Evolutionary conservation across 2,888 invertebrate species (phyloP).

Genomic region (Diplazon laetatorius): DNA sequence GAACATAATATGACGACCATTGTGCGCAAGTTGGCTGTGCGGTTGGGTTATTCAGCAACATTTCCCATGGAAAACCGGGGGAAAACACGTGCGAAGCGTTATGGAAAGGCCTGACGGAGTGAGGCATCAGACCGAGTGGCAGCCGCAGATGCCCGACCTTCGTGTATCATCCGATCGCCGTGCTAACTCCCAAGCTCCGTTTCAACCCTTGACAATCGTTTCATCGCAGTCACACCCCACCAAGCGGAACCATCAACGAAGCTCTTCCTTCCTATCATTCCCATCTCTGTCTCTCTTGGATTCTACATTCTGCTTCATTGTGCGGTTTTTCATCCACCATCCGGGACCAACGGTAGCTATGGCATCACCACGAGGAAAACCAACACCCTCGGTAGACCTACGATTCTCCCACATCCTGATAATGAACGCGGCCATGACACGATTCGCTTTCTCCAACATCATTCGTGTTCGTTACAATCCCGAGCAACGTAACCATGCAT

Average conservation of each 20-base stretch:
- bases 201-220: conserved; percentile 54
- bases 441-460: conserved; percentile 5
- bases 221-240: conserved; percentile 23
- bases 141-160: conserved; percentile 78
- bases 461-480: conserved; percentile 14
- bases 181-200: conserved; percentile 71
- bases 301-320: conserved; percentile 74
- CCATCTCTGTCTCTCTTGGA: not conserved
- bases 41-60: conserved; percentile 78
- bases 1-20: conserved; percentile 79
- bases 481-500: not conserved
- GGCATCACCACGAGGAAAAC: not conserved
- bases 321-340: conserved; percentile 71
- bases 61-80: conserved; percentile 75
- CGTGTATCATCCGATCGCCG: conserved; percentile 77
- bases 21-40: conserved; percentile 77
- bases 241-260: conserved; percentile 6
- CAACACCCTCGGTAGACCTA: conserved; percentile 25
- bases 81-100: conserved; percentile 62
- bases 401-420: conserved; percentile 73
- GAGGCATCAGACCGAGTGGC: conserved; percentile 57
- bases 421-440: conserved; percentile 69
- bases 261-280: not conserved
- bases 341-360: conserved; percentile 46
- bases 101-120: conserved; percentile 72